Conservation (phyloP, 2,888 invertebrate species). For the Serripes groenlandicus region DNA sequence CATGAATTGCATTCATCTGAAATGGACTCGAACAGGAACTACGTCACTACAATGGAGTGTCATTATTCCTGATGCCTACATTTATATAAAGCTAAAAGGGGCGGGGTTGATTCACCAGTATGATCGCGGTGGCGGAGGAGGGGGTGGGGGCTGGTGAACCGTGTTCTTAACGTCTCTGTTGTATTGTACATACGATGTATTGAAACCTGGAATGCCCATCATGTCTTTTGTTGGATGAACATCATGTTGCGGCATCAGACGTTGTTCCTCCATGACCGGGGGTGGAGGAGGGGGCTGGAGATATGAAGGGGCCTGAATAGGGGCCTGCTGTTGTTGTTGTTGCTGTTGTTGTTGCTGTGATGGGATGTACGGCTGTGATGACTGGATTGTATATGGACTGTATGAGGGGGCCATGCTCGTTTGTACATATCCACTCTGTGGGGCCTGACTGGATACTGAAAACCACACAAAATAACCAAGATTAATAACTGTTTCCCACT, state of each 20-base stretch:
- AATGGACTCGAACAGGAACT: no score
- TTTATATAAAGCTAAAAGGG: no score
- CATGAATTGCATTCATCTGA: no score
- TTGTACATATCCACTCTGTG: slow-evolving; percentile 8
- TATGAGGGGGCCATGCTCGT: slow-evolving; percentile 18
- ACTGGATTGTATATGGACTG: slow-evolving; percentile 28
- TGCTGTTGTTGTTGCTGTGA: not conserved
- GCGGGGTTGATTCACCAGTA: slow-evolving; percentile 36
- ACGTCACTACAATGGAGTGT: no score
- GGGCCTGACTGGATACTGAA: slow-evolving; percentile 18
- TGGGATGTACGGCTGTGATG: slow-evolving; percentile 24
- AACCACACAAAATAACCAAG: not conserved
- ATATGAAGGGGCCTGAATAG: slow-evolving; percentile 1
- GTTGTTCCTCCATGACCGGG: slow-evolving; percentile 30
- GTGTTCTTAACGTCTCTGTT: slow-evolving; percentile 30
- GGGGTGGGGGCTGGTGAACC: slow-evolving; percentile 56
- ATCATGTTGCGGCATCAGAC: slow-evolving; percentile 11
- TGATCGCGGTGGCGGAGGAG: slow-evolving; percentile 42
- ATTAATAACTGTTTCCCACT: no score
- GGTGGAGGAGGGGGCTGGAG: slow-evolving; percentile 53
- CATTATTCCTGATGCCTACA: no score
- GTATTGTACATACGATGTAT: slow-evolving; percentile 37
- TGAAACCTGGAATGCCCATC: slow-evolving; percentile 35
- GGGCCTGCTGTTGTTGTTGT: not conserved
- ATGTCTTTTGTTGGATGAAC: slow-evolving; percentile 5